Percentiles rank a stretch among this genome's conserved stretches.
These are phyloP conservation scores for Hybos culiciformis DNA, from an alignment of 2,888 invertebrate species.

Conservation along the genomic window DNA sequence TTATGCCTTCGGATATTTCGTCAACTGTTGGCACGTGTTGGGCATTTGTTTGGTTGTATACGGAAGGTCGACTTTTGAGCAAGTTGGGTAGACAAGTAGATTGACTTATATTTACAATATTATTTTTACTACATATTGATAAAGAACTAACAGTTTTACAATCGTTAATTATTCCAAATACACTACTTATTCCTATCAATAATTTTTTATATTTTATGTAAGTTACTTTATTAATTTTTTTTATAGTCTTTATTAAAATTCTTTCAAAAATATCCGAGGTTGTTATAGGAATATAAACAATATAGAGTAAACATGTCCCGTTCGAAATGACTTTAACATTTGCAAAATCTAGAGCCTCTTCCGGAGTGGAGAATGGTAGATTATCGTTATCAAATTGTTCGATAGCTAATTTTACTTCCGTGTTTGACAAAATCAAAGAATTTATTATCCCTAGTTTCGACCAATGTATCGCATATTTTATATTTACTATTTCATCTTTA, in stretches of 20 bases:
- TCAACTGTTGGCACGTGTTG: too few relatives aligned
- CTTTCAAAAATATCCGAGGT: slow-evolving; percentile 11
- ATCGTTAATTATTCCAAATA: slow-evolving; percentile 9
- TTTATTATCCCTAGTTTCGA: slow-evolving; percentile 12
- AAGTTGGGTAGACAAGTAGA: too few relatives aligned
- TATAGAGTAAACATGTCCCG: too few relatives aligned
- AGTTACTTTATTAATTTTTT: slow-evolving; percentile 9
- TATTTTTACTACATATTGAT: slow-evolving; percentile 12
- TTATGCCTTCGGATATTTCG: too few relatives aligned
- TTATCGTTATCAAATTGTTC: slow-evolving; percentile 12
- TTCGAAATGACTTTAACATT: too few relatives aligned
- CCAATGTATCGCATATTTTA: slow-evolving; percentile 8
- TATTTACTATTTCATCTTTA: slow-evolving; percentile 13
- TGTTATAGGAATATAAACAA: slow-evolving; percentile 14
- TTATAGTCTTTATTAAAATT: slow-evolving; percentile 12
- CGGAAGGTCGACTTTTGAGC: too few relatives aligned
- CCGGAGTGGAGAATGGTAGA: slow-evolving; percentile 13
- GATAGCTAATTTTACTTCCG: slow-evolving; percentile 12
- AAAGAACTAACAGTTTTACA: slow-evolving; percentile 12
- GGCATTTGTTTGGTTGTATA: too few relatives aligned
- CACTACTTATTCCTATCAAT: slow-evolving; percentile 10
- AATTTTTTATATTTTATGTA: slow-evolving; percentile 10
- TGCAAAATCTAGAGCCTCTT: slow-evolving; percentile 16
- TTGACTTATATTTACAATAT: too few relatives aligned
- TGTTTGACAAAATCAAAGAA: slow-evolving; percentile 13